A percentile compares a stretch with the other conserved stretches of the same genome.
Evolutionary conservation across 2,888 invertebrate species (phyloP).

Genomic region (Linnaemya tessellans): DNA sequence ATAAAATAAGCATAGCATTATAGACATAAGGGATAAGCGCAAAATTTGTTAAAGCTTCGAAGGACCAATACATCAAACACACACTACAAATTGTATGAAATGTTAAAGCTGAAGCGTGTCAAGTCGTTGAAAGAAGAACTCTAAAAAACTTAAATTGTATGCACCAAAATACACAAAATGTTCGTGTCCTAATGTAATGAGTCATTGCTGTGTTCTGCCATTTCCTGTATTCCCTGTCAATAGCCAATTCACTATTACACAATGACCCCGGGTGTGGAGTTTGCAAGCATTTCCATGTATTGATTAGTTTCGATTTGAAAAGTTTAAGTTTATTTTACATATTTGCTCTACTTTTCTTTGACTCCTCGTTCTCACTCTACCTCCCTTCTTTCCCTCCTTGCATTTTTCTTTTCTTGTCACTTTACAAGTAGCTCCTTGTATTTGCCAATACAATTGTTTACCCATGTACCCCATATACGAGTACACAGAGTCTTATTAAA

Average conservation of each 20-base stretch:
- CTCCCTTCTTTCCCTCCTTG: neutral
- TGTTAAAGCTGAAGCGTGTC: too few relatives aligned
- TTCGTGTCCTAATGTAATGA: neutral
- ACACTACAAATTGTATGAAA: too few relatives aligned
- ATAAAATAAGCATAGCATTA: neutral
- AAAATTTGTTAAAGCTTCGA: neutral
- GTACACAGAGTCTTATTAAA: conserved; percentile 38
- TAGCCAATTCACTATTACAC: neutral
- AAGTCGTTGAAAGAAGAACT: neutral
- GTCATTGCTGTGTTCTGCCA: neutral
- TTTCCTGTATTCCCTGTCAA: neutral
- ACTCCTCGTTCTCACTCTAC: too few relatives aligned
- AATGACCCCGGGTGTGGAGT: conserved; percentile 28
- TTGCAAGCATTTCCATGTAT: conserved; percentile 37
- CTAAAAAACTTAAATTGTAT: neutral
- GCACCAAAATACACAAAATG: neutral
- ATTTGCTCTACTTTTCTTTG: neutral
- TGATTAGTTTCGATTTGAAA: conserved; percentile 48
- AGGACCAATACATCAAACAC: neutral
- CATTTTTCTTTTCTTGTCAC: neutral
- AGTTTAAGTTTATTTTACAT: conserved; percentile 35
- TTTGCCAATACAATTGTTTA: conserved; percentile 32
- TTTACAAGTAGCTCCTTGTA: conserved; percentile 19
- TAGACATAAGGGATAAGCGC: neutral
- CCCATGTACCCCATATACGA: neutral